These are phyloP conservation scores for Leistus spinibarbis DNA, from an alignment of 2,888 invertebrate species.

Conservation along the genomic window DNA sequence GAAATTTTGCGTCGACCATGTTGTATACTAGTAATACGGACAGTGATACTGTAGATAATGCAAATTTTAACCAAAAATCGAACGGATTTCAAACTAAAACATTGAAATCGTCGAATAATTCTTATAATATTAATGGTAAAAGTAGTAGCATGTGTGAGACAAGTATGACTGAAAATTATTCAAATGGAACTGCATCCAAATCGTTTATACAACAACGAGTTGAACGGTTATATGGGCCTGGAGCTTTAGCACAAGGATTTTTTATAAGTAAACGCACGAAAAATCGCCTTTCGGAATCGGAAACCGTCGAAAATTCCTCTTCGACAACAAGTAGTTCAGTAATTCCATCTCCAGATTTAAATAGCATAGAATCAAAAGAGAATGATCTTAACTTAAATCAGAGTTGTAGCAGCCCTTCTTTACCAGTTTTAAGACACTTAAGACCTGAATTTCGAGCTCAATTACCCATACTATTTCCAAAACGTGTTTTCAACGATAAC, in stretches of 20 bases:
- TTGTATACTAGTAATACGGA: conserved; percentile 38
- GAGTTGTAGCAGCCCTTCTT: conserved; percentile 57
- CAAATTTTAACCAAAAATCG: neutral
- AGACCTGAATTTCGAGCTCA: conserved; percentile 87
- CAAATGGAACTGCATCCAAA: conserved; percentile 60
- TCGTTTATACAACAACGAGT: conserved; percentile 89
- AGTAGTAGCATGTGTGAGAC: conserved; percentile 40
- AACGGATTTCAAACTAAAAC: conserved; percentile 27
- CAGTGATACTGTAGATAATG: conserved; percentile 51
- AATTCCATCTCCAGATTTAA: neutral
- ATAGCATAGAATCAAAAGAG: conserved; percentile 23
- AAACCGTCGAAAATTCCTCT: conserved; percentile 10
- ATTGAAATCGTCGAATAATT: conserved; percentile 7
- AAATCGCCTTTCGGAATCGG: conserved; percentile 50
- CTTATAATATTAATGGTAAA: conserved; percentile 19
- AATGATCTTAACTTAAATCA: conserved; percentile 53
- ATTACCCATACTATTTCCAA: conserved; percentile 71
- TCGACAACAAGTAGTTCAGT: neutral
- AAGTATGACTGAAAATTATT: conserved; percentile 46
- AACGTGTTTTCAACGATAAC: conserved; percentile 47
- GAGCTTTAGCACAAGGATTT: conserved; percentile 84
- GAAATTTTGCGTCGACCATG: conserved; percentile 48
- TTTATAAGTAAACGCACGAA: conserved; percentile 70
- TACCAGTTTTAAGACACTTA: conserved; percentile 83
- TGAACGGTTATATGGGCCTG: conserved; percentile 86